phyloP scores from a whole-genome alignment of 2,797 vertebrate genomes.

The Tragelaphus eurycerus region DNA sequence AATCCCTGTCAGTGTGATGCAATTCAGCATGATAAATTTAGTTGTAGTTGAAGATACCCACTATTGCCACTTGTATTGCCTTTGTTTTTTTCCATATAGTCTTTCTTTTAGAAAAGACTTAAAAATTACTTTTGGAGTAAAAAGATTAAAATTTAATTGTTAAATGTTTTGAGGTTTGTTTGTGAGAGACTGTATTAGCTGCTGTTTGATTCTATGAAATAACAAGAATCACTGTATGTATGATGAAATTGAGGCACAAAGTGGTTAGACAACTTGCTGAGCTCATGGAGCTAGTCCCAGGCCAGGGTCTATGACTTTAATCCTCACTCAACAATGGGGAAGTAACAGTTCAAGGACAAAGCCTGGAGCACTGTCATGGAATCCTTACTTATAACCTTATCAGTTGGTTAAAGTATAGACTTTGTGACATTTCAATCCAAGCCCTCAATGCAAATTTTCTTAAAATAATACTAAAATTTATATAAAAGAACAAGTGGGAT shows the following conservation, averaged over 20 bases:
- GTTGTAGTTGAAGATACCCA: neutral
- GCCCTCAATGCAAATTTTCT: neutral
- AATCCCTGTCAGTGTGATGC: neutral
- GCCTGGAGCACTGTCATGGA: neutral
- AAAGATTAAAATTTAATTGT: neutral
- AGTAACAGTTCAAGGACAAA: neutral
- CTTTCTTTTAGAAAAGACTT: neutral
- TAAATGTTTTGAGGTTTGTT: conserved; percentile 4
- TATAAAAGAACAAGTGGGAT: neutral
- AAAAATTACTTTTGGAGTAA: neutral
- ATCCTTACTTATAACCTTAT: neutral
- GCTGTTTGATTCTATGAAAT: neutral
- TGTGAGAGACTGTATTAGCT: neutral
- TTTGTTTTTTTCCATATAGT: neutral
- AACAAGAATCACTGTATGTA: neutral
- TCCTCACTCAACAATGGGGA: neutral
- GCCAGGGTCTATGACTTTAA: neutral
- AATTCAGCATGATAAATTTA: neutral
- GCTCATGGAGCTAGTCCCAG: neutral
- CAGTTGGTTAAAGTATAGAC: neutral
- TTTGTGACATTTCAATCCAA: neutral
- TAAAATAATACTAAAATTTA: neutral
- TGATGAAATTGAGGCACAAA: neutral
- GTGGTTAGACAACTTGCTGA: neutral
- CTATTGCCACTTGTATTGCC: neutral